A percentile compares a stretch with the other conserved stretches of the same genome.
Conservation (phyloP, 2,888 invertebrate species). For the Pristionchus mayeri region DNA sequence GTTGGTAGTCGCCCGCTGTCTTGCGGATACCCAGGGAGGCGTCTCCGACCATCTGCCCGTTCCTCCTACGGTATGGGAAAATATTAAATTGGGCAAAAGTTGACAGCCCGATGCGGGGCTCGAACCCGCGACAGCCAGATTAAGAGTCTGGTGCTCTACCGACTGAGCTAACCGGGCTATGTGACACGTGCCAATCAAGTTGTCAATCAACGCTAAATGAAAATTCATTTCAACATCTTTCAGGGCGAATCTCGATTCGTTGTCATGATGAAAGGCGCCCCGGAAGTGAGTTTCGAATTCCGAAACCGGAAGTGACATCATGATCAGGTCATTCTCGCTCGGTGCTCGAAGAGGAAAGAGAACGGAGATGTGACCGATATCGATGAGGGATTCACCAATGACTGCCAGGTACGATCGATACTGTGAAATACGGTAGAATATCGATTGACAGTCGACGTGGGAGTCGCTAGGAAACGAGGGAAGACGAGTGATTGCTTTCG, state of each 20-base stretch:
- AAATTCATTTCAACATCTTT: constrained; percentile 3
- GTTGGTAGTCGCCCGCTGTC: constrained; percentile 68
- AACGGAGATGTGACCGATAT: constrained; percentile 67
- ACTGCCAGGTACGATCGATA: constrained; percentile 63
- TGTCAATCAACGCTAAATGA: no score
- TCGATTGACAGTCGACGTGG: constrained; percentile 52
- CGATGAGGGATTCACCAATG: constrained; percentile 65
- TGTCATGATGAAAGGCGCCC: constrained; percentile 75
- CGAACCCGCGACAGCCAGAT: constrained; percentile 72
- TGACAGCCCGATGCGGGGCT: constrained; percentile 67
- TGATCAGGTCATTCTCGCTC: constrained; percentile 62
- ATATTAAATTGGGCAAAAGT: background rate
- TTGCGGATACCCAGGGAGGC: constrained; percentile 55
- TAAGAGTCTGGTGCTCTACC: constrained; percentile 64
- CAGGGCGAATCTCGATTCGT: constrained; percentile 64
- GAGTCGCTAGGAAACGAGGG: constrained; percentile 60
- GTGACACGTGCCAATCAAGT: background rate
- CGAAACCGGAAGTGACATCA: background rate
- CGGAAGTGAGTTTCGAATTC: constrained; percentile 68
- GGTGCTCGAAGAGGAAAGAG: constrained; percentile 61
- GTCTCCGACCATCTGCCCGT: constrained; percentile 49
- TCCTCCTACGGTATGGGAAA: background rate
- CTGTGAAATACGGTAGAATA: background rate
- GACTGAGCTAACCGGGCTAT: constrained; percentile 8
- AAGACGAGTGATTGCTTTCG: constrained; percentile 60